Evolutionary conservation across 1,140 invertebrate genomes (phyloP).

Genomic region (Diploscapter pachys): DNA sequence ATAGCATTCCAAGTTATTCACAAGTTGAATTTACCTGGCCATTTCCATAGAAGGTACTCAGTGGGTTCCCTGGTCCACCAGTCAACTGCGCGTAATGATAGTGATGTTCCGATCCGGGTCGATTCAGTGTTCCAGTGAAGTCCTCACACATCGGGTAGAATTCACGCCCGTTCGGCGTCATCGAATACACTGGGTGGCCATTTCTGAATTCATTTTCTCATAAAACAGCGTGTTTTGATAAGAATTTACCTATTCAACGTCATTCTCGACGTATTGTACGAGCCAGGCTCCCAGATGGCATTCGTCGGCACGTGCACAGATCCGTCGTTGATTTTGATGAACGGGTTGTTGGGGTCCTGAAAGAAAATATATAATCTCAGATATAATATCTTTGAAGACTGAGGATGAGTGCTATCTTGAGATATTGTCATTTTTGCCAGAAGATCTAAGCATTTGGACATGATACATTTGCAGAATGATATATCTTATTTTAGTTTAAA

Average conservation of each 20-base stretch:
- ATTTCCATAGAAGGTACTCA: conserved; percentile 40
- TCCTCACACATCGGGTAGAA: conserved; percentile 34
- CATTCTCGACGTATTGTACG: conserved; percentile 31
- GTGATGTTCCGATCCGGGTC: conserved; percentile 45
- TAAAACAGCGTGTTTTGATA: not conserved
- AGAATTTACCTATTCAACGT: conserved; percentile 16
- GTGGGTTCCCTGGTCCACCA: conserved; percentile 31
- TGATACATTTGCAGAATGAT: too few species aligned
- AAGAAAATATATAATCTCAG: not conserved
- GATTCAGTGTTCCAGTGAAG: conserved; percentile 34
- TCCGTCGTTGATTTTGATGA: conserved; percentile 56
- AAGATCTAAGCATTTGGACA: too few species aligned
- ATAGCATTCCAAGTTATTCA: not conserved
- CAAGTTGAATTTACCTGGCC: conserved; percentile 2
- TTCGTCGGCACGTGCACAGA: conserved; percentile 41
- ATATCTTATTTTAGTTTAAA: too few species aligned
- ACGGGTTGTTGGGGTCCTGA: conserved; percentile 36
- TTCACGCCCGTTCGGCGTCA: conserved; percentile 36
- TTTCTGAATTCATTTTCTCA: conserved; percentile 1
- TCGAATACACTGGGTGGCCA: conserved; percentile 34
- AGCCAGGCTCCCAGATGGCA: conserved; percentile 29
- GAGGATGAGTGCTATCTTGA: too few species aligned
- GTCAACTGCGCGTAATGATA: conserved; percentile 53
- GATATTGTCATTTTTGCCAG: too few species aligned
- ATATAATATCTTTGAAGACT: too few species aligned